Evolutionary conservation across 2,888 invertebrate species (phyloP).

Genomic region (Chrysolina haemoptera): DNA sequence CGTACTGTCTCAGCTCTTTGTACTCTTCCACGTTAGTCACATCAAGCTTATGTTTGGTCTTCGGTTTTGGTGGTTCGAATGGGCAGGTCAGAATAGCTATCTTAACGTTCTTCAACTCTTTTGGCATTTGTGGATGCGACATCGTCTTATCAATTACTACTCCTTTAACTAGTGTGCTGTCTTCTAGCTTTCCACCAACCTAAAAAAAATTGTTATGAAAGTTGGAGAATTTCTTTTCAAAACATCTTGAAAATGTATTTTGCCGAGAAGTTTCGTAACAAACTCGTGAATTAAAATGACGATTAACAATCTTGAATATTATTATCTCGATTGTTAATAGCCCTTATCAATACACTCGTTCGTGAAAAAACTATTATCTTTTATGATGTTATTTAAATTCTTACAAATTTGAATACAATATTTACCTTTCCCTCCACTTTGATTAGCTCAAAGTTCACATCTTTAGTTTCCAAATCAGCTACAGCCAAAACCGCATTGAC

Average conservation of each 20-base stretch:
- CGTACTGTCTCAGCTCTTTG: constrained; percentile 91
- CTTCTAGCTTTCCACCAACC: constrained; percentile 95
- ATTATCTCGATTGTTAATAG: no score
- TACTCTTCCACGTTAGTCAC: constrained; percentile 97
- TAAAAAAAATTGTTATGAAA: constrained; percentile 39
- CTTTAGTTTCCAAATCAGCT: constrained; percentile 92
- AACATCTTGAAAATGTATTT: no score
- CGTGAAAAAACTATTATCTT: no score
- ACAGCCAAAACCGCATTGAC: constrained; percentile 97
- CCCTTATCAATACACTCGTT: no score
- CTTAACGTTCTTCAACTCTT: constrained; percentile 89
- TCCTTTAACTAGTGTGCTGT: constrained; percentile 95
- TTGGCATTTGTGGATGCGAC: constrained; percentile 99
- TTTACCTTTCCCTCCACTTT: constrained; percentile 95
- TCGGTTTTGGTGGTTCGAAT: constrained; percentile 99
- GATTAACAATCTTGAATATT: no score
- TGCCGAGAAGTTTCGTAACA: no score
- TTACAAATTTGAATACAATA: neutral
- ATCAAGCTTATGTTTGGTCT: constrained; percentile 99
- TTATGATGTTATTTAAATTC: no score
- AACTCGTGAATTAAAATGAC: no score
- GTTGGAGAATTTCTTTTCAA: no score
- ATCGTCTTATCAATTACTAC: constrained; percentile 99
- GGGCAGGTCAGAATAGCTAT: constrained; percentile 98
- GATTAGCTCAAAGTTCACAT: constrained; percentile 99